Percentiles rank a stretch among this genome's conserved stretches.
phyloP scores from a whole-genome alignment of 2,797 vertebrate genomes.

The Apogon hyalosoma region DNA sequence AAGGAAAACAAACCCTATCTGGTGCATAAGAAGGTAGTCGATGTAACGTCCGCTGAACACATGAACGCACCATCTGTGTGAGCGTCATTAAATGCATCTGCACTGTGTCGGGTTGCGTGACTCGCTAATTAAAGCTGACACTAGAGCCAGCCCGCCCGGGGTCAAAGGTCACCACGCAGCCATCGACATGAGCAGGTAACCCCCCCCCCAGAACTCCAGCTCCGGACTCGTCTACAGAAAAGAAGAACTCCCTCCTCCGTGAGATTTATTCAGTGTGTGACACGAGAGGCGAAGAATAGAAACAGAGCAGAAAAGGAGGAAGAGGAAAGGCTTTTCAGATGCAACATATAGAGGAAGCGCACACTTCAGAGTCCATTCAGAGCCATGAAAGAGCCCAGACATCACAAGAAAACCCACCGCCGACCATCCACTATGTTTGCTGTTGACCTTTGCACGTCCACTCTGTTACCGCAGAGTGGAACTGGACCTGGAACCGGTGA shows the following conservation, averaged over 20 bases:
- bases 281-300: conserved; percentile 30
- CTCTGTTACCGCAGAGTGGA: conserved; percentile 39
- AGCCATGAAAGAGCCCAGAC: conserved; percentile 26
- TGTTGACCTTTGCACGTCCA: conserved; percentile 53
- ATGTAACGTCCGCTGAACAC: no score
- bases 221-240: neutral
- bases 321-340: conserved; percentile 47
- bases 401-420: no score
- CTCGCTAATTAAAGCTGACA: conserved; percentile 72
- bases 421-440: neutral
- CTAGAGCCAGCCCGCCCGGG: conserved; percentile 67
- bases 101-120: conserved; percentile 48
- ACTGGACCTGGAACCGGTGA: conserved; percentile 27
- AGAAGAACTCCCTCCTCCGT: conserved; percentile 17
- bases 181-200: conserved; percentile 75
- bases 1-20: no score
- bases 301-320: conserved; percentile 35
- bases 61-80: neutral
- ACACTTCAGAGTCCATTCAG: conserved; percentile 58
- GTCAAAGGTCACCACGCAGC: conserved; percentile 76
- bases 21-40: no score
- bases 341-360: conserved; percentile 51
- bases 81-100: conserved; percentile 55
- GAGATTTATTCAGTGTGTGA: conserved; percentile 53
- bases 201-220: conserved; percentile 38